These are phyloP conservation scores for Parnassius mnemosyne DNA, from an alignment of 2,888 invertebrate genomes.

Conservation along the genomic window DNA sequence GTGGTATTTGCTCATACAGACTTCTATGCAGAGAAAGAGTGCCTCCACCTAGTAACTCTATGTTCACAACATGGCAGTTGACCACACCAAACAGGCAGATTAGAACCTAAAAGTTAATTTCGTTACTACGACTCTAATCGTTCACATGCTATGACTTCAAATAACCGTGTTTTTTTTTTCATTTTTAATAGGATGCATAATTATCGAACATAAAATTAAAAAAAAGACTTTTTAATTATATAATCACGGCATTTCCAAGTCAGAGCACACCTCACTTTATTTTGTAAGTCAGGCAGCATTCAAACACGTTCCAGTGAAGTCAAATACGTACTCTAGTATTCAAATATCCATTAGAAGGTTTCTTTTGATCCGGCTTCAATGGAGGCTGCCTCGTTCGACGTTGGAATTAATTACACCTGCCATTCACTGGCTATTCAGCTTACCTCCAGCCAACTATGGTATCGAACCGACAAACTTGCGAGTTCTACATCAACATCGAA, in stretches of 20 bases:
- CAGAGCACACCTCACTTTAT: constrained; percentile 6
- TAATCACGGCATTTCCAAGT: constrained; percentile 11
- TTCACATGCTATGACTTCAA: too few relatives aligned
- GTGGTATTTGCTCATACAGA: too few relatives aligned
- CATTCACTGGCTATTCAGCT: constrained; percentile 62
- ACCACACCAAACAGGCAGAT: too few relatives aligned
- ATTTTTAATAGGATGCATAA: too few relatives aligned
- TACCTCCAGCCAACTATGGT: constrained; percentile 20
- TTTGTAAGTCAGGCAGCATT: constrained; percentile 4
- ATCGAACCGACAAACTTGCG: constrained; percentile 40
- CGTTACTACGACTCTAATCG: too few relatives aligned
- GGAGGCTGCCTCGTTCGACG: constrained; percentile 55
- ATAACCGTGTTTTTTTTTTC: too few relatives aligned
- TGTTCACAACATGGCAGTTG: too few relatives aligned
- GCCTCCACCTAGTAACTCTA: too few relatives aligned
- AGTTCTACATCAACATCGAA: constrained; percentile 26
- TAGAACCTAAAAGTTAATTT: too few relatives aligned
- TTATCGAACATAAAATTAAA: too few relatives aligned
- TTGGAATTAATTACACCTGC: constrained; percentile 66
- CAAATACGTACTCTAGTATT: constrained; percentile 46
- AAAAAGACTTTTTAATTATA: neutral
- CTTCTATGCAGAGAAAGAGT: too few relatives aligned
- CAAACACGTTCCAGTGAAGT: constrained; percentile 30
- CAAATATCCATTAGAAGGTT: constrained; percentile 74
- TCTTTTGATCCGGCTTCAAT: constrained; percentile 68